Evolutionary conservation across 2,113 vertebrate genomes (phyloP).

Genomic region (Ctenomys sociabilis): DNA sequence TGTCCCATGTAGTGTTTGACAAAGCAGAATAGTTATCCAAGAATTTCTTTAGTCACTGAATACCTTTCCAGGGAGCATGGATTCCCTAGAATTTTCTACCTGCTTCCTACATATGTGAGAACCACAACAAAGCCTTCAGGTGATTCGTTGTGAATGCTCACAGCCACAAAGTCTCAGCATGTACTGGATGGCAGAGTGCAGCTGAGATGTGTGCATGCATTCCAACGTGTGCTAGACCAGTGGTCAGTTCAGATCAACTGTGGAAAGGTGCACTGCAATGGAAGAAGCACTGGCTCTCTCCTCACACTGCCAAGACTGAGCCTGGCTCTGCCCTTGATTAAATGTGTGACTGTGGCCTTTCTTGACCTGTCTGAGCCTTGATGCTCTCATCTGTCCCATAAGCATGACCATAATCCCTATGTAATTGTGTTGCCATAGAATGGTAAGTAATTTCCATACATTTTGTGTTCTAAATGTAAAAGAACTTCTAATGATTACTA

Average conservation of each 20-base stretch:
- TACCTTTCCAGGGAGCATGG: not conserved
- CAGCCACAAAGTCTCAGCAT: rapidly evolving
- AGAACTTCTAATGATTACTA: not conserved
- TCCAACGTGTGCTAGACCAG: not conserved
- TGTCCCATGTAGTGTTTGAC: not conserved
- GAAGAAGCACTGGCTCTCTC: not conserved
- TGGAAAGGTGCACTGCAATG: no score
- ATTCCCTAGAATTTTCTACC: not conserved
- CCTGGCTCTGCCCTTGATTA: not conserved
- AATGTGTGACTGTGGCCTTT: not conserved
- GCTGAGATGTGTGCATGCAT: not conserved
- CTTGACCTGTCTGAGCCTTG: not conserved
- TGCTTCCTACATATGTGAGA: not conserved
- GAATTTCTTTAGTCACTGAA: not conserved
- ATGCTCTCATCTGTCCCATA: not conserved
- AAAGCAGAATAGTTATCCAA: not conserved
- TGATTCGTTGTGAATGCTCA: not conserved
- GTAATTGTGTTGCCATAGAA: not conserved
- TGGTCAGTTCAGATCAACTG: not conserved
- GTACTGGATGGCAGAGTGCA: rapidly evolving
- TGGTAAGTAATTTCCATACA: not conserved
- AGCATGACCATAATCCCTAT: not conserved
- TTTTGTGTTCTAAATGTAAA: not conserved
- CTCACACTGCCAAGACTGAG: not conserved
- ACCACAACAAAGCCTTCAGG: not conserved